These are phyloP conservation scores for Subacronicta megacephala DNA, from an alignment of 2,888 invertebrate species.

Conservation along the genomic window DNA sequence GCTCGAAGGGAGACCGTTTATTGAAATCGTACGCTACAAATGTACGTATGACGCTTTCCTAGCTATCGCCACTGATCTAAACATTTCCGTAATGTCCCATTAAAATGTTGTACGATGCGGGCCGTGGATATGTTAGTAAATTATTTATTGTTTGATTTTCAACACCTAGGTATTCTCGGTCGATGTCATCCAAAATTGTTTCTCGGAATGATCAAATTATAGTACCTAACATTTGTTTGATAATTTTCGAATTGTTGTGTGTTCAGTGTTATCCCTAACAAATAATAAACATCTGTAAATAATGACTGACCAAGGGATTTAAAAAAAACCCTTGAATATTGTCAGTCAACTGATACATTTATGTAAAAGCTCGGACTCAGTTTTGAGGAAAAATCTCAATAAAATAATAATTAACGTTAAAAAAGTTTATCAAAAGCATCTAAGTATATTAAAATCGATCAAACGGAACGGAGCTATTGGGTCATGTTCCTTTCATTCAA, in stretches of 20 bases:
- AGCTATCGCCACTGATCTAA: constrained; percentile 59
- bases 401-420: constrained; percentile 19
- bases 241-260: neutral
- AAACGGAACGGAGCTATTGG: constrained; percentile 50
- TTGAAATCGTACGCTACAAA: constrained; percentile 84
- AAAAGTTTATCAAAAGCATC: constrained; percentile 46
- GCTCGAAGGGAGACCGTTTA: constrained; percentile 78
- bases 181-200: neutral
- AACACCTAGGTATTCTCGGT: neutral
- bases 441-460: constrained; percentile 51
- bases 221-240: neutral
- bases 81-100: constrained; percentile 60
- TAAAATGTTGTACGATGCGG: constrained; percentile 68
- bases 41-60: constrained; percentile 62
- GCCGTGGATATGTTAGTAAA: constrained; percentile 47
- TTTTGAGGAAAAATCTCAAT: constrained; percentile 10
- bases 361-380: neutral
- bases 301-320: neutral
- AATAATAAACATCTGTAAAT: neutral
- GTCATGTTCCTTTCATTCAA: constrained; percentile 25
- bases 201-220: neutral
- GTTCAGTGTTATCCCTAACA: neutral
- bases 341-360: too few species aligned
- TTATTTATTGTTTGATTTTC: constrained; percentile 37
- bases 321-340: neutral